These are phyloP conservation scores for Vireo altiloquus DNA, from an alignment of 2,113 vertebrate genomes.

Conservation along the genomic window DNA sequence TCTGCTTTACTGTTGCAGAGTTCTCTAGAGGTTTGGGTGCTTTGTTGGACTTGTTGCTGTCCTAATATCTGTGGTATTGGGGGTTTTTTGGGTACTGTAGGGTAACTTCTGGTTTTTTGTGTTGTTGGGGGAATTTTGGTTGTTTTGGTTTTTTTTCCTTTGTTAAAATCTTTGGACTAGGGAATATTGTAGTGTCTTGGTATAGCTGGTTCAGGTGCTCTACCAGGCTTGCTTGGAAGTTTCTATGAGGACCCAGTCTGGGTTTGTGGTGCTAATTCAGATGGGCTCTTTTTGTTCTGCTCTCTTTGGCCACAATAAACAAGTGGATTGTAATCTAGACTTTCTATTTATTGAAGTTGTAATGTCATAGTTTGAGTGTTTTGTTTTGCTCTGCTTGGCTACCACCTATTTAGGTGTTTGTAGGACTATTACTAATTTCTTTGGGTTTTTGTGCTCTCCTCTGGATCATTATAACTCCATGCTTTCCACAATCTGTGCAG, in stretches of 20 bases:
- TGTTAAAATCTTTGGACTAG: not conserved
- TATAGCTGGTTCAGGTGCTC: not conserved
- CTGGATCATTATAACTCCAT: not conserved
- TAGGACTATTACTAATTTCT: not conserved
- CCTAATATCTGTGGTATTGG: fast-evolving
- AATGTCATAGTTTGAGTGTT: fast-evolving
- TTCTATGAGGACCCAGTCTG: fast-evolving
- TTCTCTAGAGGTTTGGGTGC: fast-evolving
- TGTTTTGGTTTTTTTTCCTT: too few species aligned
- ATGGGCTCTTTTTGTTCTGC: not conserved
- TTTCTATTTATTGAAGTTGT: not conserved
- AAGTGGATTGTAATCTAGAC: not conserved
- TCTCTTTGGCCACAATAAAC: fast-evolving
- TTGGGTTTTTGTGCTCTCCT: not conserved
- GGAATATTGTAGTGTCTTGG: fast-evolving
- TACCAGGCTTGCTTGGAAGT: not conserved
- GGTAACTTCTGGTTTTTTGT: not conserved
- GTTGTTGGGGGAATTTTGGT: fast-evolving
- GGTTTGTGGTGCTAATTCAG: not conserved
- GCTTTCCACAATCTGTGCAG: not conserved
- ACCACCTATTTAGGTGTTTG: not conserved
- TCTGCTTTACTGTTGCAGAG: fast-evolving
- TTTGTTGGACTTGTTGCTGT: fast-evolving
- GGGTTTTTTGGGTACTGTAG: fast-evolving
- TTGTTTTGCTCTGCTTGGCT: not conserved